Conservation (phyloP, 2,113 vertebrate genomes). For the Psittacara wagleri region DNA sequence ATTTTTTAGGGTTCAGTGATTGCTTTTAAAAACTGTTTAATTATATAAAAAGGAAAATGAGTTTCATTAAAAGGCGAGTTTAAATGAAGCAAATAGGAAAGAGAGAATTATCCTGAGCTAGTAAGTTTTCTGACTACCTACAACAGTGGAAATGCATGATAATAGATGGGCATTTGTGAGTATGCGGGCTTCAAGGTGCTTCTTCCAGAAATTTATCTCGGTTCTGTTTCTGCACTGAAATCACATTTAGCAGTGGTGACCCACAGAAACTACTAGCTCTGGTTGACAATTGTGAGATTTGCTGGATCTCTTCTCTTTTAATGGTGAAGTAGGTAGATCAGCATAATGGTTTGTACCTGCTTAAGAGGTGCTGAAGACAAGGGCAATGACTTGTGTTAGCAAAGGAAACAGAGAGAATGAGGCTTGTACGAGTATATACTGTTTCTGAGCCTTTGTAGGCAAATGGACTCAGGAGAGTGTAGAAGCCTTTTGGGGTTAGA, state of each 20-base stretch:
- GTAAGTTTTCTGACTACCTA: background rate
- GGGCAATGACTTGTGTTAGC: background rate
- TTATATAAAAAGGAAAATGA: background rate
- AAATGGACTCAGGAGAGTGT: background rate
- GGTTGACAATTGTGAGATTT: background rate
- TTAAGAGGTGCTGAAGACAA: background rate
- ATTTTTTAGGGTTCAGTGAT: background rate
- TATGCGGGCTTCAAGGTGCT: background rate
- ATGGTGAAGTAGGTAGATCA: background rate
- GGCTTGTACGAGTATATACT: background rate
- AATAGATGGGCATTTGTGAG: background rate
- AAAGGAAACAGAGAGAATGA: background rate
- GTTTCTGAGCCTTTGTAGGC: background rate
- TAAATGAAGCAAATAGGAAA: background rate
- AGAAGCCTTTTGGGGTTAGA: background rate
- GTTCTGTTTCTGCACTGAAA: background rate
- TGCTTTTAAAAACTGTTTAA: background rate
- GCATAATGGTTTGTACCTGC: background rate
- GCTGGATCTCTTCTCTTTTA: background rate
- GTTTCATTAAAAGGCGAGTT: background rate
- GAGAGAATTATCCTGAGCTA: background rate
- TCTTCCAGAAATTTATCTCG: background rate
- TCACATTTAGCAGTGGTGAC: background rate
- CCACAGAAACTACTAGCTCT: background rate
- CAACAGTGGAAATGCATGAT: background rate